These are phyloP conservation scores for Thamnophis elegans DNA, from an alignment of 2,797 vertebrate genomes.

Conservation along the genomic window DNA sequence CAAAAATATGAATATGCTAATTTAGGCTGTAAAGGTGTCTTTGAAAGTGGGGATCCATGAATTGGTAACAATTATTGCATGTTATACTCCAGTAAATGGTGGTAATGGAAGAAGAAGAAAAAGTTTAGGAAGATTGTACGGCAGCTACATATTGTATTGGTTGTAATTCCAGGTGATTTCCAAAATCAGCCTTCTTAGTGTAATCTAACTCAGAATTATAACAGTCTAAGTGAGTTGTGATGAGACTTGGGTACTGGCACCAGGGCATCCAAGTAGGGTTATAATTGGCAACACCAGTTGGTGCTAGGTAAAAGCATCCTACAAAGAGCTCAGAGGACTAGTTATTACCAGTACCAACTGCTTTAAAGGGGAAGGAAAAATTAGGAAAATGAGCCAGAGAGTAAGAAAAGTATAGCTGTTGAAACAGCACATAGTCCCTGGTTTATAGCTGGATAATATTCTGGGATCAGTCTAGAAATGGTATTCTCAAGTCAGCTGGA, in stretches of 20 bases:
- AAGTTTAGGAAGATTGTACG: not conserved
- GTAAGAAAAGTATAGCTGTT: not conserved
- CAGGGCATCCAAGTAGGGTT: not conserved
- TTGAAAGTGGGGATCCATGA: not conserved
- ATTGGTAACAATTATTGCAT: not conserved
- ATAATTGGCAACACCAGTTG: not conserved
- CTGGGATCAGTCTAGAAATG: not conserved
- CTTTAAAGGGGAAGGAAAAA: not conserved
- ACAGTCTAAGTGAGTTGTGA: not conserved
- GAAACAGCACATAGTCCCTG: not conserved
- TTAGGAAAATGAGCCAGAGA: no score
- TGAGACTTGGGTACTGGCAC: not conserved
- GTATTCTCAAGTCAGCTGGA: not conserved
- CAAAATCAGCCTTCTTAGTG: not conserved
- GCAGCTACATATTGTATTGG: not conserved
- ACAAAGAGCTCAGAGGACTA: not conserved
- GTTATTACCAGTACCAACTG: not conserved
- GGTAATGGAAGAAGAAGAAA: not conserved
- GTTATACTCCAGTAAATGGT: not conserved
- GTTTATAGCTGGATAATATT: not conserved
- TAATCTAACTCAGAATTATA: not conserved
- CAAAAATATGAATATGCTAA: not conserved
- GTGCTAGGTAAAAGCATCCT: not conserved
- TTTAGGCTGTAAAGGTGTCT: not conserved
- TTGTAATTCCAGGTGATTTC: not conserved